Evolutionary conservation across 1,140 invertebrate species (phyloP), one percentile per base, ranked within the genome.

Genomic region (Conus betulinus): DNA sequence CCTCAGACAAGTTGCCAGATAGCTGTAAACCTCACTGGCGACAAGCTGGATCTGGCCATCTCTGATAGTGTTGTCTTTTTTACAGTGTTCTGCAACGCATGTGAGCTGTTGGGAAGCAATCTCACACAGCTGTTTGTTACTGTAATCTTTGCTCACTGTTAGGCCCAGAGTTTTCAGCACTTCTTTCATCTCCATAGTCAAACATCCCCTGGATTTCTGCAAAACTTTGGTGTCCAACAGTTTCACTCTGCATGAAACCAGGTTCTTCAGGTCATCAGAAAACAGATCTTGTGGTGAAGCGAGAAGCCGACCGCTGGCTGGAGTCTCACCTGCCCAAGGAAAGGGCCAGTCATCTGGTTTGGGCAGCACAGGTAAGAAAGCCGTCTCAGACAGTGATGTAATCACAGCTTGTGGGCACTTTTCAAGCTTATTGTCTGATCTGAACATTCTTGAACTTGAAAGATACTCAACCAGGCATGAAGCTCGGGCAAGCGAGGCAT

Each of bases 261-360:
- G 81, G 55, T 88, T 20, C 15, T 3, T 52, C 27, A 88, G 2
- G 52, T 67, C 51, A 7, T 67, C 82, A 52, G 39, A 53, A 25
- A 57, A 88, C 25, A 84, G 52, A 51, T 88, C 63, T 11, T 17
- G 17, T 1, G 88, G 81, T 74, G 81, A 39, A 63, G 74, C 88
- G 15, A 85, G 60, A 25, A 51, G 27, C 23, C n/a, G 57, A 5
- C 84, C n/a, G 7, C 71, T 15, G 67, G n/a, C 15, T 25, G 53
- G 52, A 63, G 52, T 82, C n/a, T 90, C 71, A 4, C 17, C 84
- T 17, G 53, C 79, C 91, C 91, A 92, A 20, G 27, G 51, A 83
- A 89, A 87, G 25, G 71, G 79, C 91, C 91, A 92, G 60, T 89
- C 71, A 3, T 71, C 25, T 85, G 91, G 89, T 79, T 89, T 88